Conservation (phyloP, 2,113 vertebrate genomes). For the Fregetta grallaria region DNA sequence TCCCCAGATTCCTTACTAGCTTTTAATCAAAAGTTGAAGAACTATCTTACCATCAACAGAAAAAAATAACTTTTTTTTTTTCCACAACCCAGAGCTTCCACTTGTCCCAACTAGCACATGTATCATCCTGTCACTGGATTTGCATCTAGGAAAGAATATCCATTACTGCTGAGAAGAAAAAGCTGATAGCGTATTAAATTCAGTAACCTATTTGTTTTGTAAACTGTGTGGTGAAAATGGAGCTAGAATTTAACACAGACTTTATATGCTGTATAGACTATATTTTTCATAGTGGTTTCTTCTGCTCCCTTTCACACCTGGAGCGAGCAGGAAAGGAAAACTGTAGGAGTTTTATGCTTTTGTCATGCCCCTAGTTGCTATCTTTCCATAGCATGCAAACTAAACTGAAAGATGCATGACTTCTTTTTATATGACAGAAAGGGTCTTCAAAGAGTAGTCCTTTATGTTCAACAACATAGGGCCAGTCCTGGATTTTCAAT, state of each 20-base stretch:
- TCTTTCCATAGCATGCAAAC: background rate
- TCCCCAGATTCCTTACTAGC: background rate
- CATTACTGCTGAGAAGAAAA: background rate
- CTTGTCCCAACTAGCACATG: background rate
- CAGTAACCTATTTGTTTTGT: background rate
- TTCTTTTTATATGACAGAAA: background rate
- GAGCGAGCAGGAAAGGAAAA: background rate
- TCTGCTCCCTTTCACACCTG: background rate
- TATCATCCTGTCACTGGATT: background rate
- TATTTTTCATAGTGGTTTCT: background rate
- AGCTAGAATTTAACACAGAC: background rate
- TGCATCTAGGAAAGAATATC: background rate
- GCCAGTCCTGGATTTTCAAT: background rate
- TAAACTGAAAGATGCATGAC: background rate
- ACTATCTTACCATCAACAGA: background rate
- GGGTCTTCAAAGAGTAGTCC: background rate
- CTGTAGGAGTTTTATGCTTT: background rate
- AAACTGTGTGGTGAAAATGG: background rate
- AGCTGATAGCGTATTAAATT: background rate
- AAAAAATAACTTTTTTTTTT: accelerated
- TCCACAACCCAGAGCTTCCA: background rate
- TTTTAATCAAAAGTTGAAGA: background rate
- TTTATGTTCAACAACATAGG: background rate
- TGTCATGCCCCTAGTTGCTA: background rate
- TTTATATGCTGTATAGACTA: background rate